phyloP scores from a whole-genome alignment of 2,797 vertebrate species.

The Parambassis ranga region DNA sequence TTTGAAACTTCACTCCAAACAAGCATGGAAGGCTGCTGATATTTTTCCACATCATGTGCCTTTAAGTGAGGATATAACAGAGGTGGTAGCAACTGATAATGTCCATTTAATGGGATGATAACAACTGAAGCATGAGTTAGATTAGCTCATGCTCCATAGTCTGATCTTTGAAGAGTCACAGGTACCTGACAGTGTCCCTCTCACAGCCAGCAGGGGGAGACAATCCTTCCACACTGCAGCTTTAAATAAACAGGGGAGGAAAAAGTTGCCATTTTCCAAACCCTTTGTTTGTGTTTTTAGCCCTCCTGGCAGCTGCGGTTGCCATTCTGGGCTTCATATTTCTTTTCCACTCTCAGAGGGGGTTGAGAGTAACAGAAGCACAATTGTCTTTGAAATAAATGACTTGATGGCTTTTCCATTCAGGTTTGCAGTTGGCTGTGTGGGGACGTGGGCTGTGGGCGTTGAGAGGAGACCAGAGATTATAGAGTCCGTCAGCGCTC shows the following conservation, averaged over 20 bases:
- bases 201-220: too few relatives aligned
- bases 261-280: conserved; percentile 33
- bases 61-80: too few relatives aligned
- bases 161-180: too few relatives aligned
- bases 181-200: too few relatives aligned
- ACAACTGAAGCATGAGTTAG: too few relatives aligned
- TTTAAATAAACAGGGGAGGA: conserved; percentile 1
- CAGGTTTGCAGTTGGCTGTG: conserved; percentile 20
- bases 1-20: too few relatives aligned
- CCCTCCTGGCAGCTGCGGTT: background rate
- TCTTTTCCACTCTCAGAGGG: conserved; percentile 36
- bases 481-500: background rate
- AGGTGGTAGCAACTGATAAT: too few relatives aligned
- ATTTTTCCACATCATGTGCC: too few relatives aligned
- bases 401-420: conserved; percentile 53
- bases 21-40: too few relatives aligned
- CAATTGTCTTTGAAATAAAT: conserved; percentile 58
- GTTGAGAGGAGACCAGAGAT: conserved; percentile 6
- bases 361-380: conserved; percentile 31
- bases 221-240: too few relatives aligned
- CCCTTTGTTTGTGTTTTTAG: conserved; percentile 34
- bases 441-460: conserved; percentile 21
- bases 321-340: conserved; percentile 15
- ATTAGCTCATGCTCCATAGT: too few relatives aligned
- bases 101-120: too few relatives aligned